Base-by-base conservation (phyloP, 1,140 invertebrate genomes). In the Cepaea nemoralis region DNA sequence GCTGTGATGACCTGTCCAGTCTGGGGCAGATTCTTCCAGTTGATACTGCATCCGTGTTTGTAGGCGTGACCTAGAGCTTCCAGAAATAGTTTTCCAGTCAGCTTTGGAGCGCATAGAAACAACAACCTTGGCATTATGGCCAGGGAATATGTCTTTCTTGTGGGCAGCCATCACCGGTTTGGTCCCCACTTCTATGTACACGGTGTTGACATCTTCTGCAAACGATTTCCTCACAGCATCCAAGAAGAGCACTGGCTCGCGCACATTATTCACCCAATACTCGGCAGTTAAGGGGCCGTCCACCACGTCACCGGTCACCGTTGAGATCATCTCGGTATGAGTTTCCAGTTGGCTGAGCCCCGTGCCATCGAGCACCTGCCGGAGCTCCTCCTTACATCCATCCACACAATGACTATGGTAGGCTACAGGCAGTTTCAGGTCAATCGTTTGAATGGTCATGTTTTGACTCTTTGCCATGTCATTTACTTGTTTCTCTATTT, bases 141-240 rank as follows among this genome's bases (percentile, higher is more conserved):
- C 67, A 3, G 71, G 50, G 45, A 87, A 83, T 27, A 82, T 83
- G 48, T 86, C 81, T 6, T 31, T 48, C 0, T 85, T 31, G 71
- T 87, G 83, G 1, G 85, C 83, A 19, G 37, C 45, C 22, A 87
- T 63, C 8, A 87, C 83, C 3, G 87, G 83, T 50, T 81, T 86
- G 16, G 86, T 86, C 2, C 87, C 86, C 27, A 88, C 84, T 76
- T 88, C 87, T 33, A 88, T 40, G 69, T 84, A 85, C 27, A 86
- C 77, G 37, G 86, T 85, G 39, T 80, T 48, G 8, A 66, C 70
- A 33, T 74, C 70, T 50, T 35, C 16, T 3, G 50, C 35, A 19
- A 40, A 40, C 0, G 85, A 71, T 40, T 79, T 79, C 24, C 42
- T 33, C 19, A 87, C 45, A 31, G 83, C 85, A 27, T 85, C 40